phyloP scores from a whole-genome alignment of 2,888 invertebrate species.

The Aquatica leii region DNA sequence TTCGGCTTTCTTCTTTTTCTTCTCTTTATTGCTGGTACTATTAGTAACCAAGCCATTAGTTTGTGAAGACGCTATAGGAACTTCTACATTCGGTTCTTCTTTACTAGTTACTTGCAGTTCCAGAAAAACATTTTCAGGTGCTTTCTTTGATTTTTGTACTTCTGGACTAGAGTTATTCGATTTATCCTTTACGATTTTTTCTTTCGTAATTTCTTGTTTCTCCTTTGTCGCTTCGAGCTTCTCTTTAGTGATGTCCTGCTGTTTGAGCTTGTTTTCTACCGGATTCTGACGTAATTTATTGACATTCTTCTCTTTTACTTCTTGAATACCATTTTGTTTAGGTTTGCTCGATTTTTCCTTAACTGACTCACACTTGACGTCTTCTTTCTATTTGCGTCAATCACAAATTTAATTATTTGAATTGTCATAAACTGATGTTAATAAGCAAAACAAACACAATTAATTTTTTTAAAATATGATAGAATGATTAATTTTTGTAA shows the following conservation, averaged over 20 bases:
- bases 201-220: constrained; percentile 1
- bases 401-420: background rate
- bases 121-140: constrained; percentile 36
- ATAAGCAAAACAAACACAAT: no score
- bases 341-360: constrained; percentile 44
- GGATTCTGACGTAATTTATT: constrained; percentile 18
- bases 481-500: no score
- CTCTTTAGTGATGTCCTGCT: constrained; percentile 40
- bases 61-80: constrained; percentile 37
- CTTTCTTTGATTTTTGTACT: constrained; percentile 44
- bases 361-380: constrained; percentile 30
- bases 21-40: constrained; percentile 54
- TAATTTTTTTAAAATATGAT: no score
- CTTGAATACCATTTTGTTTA: constrained; percentile 52
- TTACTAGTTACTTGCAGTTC: constrained; percentile 13
- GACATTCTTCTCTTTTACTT: constrained; percentile 36
- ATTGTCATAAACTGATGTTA: no score
- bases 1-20: constrained; percentile 70
- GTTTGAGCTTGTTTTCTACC: background rate
- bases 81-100: constrained; percentile 22
- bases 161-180: constrained; percentile 13
- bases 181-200: constrained; percentile 18
- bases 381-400: constrained; percentile 25
- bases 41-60: constrained; percentile 50
- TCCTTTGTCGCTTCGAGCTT: background rate